Conservation (phyloP, 2,888 invertebrate species). For the Cerceris rybyensis region DNA sequence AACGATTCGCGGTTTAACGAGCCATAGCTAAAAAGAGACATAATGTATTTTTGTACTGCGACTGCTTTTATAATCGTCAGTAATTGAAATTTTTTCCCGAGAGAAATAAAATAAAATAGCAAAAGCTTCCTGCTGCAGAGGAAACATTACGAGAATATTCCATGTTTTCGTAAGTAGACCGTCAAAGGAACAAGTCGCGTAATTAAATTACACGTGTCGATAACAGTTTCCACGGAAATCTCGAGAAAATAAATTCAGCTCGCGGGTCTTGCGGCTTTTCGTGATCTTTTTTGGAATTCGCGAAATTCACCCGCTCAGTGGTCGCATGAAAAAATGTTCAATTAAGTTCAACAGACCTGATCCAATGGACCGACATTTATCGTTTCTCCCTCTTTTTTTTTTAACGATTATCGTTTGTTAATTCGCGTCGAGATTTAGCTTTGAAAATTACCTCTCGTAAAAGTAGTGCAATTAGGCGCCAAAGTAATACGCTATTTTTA, state of each 20-base stretch:
- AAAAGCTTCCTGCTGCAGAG: too few relatives aligned
- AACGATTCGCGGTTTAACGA: too few relatives aligned
- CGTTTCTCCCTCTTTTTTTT: neutral
- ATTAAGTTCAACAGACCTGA: constrained; percentile 54
- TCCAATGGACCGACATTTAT: constrained; percentile 22
- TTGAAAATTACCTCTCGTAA: neutral
- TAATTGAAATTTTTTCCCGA: too few relatives aligned
- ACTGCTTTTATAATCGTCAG: too few relatives aligned
- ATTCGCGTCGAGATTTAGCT: neutral
- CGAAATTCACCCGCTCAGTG: neutral
- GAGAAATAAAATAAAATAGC: too few relatives aligned
- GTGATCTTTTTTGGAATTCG: neutral
- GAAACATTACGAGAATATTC: too few relatives aligned
- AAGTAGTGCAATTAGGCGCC: neutral
- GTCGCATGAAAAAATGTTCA: constrained; percentile 48
- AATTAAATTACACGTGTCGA: neutral
- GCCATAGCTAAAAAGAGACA: too few relatives aligned
- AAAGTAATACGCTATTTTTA: too few relatives aligned
- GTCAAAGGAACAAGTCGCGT: neutral
- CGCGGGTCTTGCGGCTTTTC: neutral
- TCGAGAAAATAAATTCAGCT: neutral
- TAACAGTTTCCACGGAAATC: neutral
- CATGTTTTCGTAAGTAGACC: neutral
- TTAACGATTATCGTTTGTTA: constrained; percentile 24
- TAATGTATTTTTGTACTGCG: neutral